Evolutionary conservation across 2,113 vertebrate genomes (phyloP).

Genomic region (Thunnus thynnus): DNA sequence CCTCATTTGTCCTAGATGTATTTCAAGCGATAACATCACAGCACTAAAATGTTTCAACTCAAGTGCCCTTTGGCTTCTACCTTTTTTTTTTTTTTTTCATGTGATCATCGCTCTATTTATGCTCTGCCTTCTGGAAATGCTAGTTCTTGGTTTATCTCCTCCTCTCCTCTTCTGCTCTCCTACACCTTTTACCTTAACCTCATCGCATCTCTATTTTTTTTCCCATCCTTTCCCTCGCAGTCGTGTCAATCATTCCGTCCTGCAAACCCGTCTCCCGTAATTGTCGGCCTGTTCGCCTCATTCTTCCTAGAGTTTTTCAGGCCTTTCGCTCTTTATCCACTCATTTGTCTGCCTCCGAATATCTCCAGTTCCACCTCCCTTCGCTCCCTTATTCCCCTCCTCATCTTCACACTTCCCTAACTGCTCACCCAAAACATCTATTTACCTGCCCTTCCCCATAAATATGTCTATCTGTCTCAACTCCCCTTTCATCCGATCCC

Average conservation of each 20-base stretch:
- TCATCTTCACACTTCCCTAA: constrained; percentile 17
- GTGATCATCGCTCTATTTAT: constrained; percentile 49
- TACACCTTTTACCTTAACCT: neutral
- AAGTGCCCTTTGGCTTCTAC: constrained; percentile 39
- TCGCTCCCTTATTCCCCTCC: neutral
- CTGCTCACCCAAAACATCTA: constrained; percentile 27
- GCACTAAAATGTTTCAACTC: constrained; percentile 22
- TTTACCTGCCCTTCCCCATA: constrained; percentile 47
- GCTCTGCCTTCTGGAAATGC: constrained; percentile 28
- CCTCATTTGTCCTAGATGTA: constrained; percentile 17
- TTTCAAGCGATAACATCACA: constrained; percentile 14
- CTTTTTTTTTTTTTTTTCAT: neutral
- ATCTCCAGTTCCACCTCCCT: neutral
- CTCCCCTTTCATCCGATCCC: constrained; percentile 34
- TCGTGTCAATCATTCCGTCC: constrained; percentile 19
- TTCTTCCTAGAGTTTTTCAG: constrained; percentile 5
- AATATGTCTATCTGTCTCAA: constrained; percentile 23
- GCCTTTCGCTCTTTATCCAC: neutral
- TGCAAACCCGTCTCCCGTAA: constrained; percentile 14
- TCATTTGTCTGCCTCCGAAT: constrained; percentile 5
- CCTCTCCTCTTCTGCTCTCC: neutral
- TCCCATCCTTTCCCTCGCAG: neutral
- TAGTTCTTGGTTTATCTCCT: constrained; percentile 5
- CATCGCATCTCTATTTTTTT: constrained; percentile 1
- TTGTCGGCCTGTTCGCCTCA: neutral